These are phyloP conservation scores for Hemithea aestivaria DNA, from an alignment of 2,888 invertebrate genomes.

Conservation along the genomic window DNA sequence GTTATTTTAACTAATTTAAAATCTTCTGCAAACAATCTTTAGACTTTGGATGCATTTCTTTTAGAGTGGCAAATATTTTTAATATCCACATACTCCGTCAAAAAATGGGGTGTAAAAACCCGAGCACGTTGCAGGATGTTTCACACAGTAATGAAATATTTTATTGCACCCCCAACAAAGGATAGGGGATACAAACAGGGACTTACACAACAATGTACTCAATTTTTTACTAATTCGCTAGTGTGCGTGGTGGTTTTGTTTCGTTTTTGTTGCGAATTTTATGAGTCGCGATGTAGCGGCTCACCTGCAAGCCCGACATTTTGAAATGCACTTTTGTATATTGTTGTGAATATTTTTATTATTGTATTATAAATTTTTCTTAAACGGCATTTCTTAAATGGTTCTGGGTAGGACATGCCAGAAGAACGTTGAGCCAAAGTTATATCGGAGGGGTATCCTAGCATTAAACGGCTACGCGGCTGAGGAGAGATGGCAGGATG, in stretches of 20 bases:
- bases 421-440: too few species aligned
- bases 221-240: conserved; percentile 63
- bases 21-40: conserved; percentile 15
- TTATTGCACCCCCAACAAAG: conserved; percentile 61
- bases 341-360: too few species aligned
- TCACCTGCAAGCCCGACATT: conserved; percentile 9
- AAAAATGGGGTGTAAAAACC: conserved; percentile 20
- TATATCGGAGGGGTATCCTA: too few species aligned
- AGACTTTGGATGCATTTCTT: too few species aligned
- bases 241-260: conserved; percentile 42
- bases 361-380: too few species aligned
- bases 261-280: conserved; percentile 32
- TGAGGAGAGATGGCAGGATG: too few species aligned
- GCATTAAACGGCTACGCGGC: too few species aligned
- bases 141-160: conserved; percentile 70
- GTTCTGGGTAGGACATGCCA: too few species aligned
- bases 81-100: conserved; percentile 24
- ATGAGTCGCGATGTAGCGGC: conserved; percentile 9
- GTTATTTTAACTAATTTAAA: too few species aligned
- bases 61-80: conserved; percentile 24
- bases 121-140: conserved; percentile 37
- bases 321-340: too few species aligned
- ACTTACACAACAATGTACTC: conserved; percentile 64
- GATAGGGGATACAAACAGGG: conserved; percentile 46
- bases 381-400: too few species aligned